Conservation (phyloP, 2,797 vertebrate species). For the Cephalopachus bancanus region DNA sequence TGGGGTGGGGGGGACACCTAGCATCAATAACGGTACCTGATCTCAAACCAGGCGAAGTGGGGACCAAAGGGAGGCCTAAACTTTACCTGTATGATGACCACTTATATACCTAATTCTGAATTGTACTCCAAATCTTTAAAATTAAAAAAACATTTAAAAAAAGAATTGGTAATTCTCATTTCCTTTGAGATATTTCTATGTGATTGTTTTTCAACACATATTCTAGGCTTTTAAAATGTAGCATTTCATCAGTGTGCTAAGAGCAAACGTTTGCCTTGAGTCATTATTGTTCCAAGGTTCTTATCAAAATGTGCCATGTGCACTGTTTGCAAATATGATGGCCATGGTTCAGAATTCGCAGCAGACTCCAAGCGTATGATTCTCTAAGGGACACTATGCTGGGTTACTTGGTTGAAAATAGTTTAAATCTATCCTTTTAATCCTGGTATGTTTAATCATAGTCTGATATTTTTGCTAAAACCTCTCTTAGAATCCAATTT, state of each 20-base stretch:
- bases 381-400: slow-evolving; percentile 50
- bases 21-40: too few species aligned
- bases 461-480: slow-evolving; percentile 44
- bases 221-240: slow-evolving; percentile 1
- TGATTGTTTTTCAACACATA: slow-evolving; percentile 11
- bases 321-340: slow-evolving; percentile 58
- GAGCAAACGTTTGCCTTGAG: slow-evolving; percentile 70
- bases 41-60: too few species aligned
- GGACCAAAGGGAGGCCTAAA: too few species aligned
- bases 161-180: background rate
- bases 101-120: too few species aligned
- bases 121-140: too few species aligned
- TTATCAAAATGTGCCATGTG: slow-evolving; percentile 29
- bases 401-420: slow-evolving; percentile 17
- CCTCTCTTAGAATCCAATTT: background rate
- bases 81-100: too few species aligned
- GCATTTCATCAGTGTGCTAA: slow-evolving; percentile 34
- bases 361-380: background rate
- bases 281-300: slow-evolving; percentile 50
- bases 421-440: slow-evolving; percentile 61
- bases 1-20: too few species aligned
- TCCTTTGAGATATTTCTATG: slow-evolving; percentile 26
- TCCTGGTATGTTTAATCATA: background rate
- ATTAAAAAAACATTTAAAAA: too few species aligned
- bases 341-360: background rate